Base-by-base conservation (phyloP, 2,113 vertebrate species). In the Cryptomyrus ogoouensis region DNA sequence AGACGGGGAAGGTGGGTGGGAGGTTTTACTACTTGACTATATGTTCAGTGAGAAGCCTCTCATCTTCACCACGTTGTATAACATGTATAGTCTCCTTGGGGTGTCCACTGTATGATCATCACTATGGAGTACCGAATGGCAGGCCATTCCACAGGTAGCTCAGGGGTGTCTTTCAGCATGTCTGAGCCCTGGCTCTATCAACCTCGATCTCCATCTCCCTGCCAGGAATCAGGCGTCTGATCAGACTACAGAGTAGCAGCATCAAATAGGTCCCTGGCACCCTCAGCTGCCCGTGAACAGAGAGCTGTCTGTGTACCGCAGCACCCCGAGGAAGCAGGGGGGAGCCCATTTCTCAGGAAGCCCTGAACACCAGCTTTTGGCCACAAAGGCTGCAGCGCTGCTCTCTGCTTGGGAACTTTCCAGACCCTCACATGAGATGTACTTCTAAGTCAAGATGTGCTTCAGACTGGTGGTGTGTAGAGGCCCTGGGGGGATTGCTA, bases 201-300 rank as follows among this genome's bases (percentile, higher is more conserved):
- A 4, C 62, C 35, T 47, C 50, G 0, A 10, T 53, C 77, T 46
- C 49, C 44, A 15, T 27, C 44, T 46, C 50, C 12, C 53, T 47
- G 56, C 52, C 87, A 58, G 39, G 8, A 88, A 56, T n/a, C 8
- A 39, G 35, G 35, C 35, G 27, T 89, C 74, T 58, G 50, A 89
- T 44, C 89, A n/a, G 89, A 56, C 89, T 53, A 52, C 70, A 39
- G 88, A 89, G 31, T 19, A 52, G 46, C 31, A 21, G 88, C 58
- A 31, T 74, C 88, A 74, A 47, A 89, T 31, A 77, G 58, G 21
- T 62, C 42, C 46, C 74, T 50, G 27, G 46, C 74, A 42, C 49
- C 47, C 7, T 24, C 27, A 19, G 5, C 7, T 24, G 44, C 27
- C n/a, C 53, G 27, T 39, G 70, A 89, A 80, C 31, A 35, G n/a